Evolutionary conservation across 2,888 invertebrate species (phyloP).

Genomic region (Chymomyza fuscimana): DNA sequence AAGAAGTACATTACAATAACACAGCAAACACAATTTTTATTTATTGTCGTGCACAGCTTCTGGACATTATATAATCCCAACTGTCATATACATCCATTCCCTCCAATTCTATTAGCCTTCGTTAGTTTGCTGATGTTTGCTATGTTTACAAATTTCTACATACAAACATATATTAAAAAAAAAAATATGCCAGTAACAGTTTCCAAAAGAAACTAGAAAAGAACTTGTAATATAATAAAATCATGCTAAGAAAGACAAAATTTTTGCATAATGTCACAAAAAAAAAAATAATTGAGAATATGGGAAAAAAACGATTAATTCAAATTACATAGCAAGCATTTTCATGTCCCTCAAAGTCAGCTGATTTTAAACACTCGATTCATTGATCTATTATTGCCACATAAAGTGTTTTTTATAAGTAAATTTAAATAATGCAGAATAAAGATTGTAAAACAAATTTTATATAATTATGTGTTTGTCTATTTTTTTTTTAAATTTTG

Average conservation of each 20-base stretch:
- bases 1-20: slow-evolving; percentile 90
- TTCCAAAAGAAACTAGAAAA: background rate
- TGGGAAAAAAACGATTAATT: no score
- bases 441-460: no score
- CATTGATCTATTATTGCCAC: no score
- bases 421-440: no score
- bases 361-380: no score
- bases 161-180: background rate
- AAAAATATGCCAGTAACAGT: background rate
- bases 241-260: background rate
- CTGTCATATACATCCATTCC: background rate
- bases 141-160: slow-evolving; percentile 2
- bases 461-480: no score
- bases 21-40: slow-evolving; percentile 83
- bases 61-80: background rate
- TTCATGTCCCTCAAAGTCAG: no score
- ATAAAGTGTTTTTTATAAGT: no score
- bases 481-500: no score
- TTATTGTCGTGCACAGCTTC: background rate
- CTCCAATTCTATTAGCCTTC: background rate
- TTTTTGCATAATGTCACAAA: no score
- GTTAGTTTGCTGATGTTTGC: background rate
- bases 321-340: no score
- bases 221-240: background rate
- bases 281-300: no score